Evolutionary conservation across 2,888 invertebrate species (phyloP).

Genomic region (Drosophila helvetica): DNA sequence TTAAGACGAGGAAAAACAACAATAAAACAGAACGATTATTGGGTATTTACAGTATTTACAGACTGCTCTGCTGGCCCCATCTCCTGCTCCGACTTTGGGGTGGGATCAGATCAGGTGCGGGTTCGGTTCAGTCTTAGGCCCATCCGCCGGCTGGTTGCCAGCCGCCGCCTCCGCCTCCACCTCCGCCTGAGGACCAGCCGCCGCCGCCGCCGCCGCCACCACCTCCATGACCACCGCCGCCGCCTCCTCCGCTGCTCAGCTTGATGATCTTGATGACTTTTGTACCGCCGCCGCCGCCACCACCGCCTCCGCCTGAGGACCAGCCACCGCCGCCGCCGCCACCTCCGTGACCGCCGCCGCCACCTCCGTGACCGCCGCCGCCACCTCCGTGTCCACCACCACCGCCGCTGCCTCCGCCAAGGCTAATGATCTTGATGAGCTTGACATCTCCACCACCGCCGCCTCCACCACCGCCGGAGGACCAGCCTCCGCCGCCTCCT

Average conservation of each 20-base stretch:
- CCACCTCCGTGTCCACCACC: conserved; percentile 41
- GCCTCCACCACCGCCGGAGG: conserved; percentile 23
- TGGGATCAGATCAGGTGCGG: neutral
- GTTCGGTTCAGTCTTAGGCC: conserved; percentile 60
- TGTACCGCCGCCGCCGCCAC: conserved; percentile 62
- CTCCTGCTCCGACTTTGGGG: neutral
- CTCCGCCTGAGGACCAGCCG: conserved; percentile 45
- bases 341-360: conserved; percentile 43
- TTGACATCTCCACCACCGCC: conserved; percentile 57
- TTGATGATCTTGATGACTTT: conserved; percentile 64
- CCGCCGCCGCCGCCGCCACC: conserved; percentile 57
- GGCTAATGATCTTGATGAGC: conserved; percentile 55
- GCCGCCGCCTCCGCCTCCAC: conserved; percentile 60
- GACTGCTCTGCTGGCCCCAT: neutral
- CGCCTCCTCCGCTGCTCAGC: conserved; percentile 60
- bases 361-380: conserved; percentile 46
- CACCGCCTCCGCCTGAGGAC: conserved; percentile 63
- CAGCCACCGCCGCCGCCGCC: conserved; percentile 56
- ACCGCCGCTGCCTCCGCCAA: conserved; percentile 54
- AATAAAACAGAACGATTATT: conserved; percentile 9
- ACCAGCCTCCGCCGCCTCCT: conserved; percentile 49
- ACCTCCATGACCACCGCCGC: conserved; percentile 48
- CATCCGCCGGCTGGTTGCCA: conserved; percentile 79
- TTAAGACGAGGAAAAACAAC: conserved; percentile 16
- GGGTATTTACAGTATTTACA: conserved; percentile 73